phyloP scores from a whole-genome alignment of 1,140 invertebrate genomes.

The Dufourea novaeangliae region DNA sequence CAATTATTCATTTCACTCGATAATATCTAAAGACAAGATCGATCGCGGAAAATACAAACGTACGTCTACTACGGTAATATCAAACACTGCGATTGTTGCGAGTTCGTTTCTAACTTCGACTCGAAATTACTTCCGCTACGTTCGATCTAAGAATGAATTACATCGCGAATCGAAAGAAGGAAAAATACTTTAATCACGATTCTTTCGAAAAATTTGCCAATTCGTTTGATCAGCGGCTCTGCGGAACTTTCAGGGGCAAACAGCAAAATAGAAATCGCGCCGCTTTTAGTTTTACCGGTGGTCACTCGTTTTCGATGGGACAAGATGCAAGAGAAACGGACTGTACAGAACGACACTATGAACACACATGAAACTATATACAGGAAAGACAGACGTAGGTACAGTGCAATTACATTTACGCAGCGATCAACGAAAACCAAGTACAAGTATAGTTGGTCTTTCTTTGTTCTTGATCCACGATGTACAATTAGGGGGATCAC shows the following conservation, averaged over 20 bases:
- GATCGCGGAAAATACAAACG: conserved; percentile 44
- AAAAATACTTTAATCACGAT: neutral
- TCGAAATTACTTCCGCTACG: neutral
- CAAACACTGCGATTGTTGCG: neutral
- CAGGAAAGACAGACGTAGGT: conserved; percentile 52
- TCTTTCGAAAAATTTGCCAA: neutral
- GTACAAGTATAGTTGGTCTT: conserved; percentile 32
- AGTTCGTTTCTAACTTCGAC: neutral
- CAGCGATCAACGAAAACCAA: conserved; percentile 44
- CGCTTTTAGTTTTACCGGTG: conserved; percentile 8
- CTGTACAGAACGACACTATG: conserved; percentile 59
- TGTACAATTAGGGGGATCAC: neutral
- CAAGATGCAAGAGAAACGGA: conserved; percentile 59
- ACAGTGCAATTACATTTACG: conserved; percentile 37
- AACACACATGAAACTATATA: conserved; percentile 53
- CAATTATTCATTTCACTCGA: conserved; percentile 13
- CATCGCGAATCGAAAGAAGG: too few relatives aligned
- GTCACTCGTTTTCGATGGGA: conserved; percentile 11
- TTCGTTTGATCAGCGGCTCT: conserved; percentile 7
- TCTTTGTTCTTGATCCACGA: neutral
- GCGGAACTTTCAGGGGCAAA: neutral
- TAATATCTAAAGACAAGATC: conserved; percentile 32
- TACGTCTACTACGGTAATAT: conserved; percentile 21
- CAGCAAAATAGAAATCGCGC: conserved; percentile 41
- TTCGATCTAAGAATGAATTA: neutral